Conservation (phyloP, 1,140 invertebrate genomes). For the Bursaphelenchus mucronatus region DNA sequence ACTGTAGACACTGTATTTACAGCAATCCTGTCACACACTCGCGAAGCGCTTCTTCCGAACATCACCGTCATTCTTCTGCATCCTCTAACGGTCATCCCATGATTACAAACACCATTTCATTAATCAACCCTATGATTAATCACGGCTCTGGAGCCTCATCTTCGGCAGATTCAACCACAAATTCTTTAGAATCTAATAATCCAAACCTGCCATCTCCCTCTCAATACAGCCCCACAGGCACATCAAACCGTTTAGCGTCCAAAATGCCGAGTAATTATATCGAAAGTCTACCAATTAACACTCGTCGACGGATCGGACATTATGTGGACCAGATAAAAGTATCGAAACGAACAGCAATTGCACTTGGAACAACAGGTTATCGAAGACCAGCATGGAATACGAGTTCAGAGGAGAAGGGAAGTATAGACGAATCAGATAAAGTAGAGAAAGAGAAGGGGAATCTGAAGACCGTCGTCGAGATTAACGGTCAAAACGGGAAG, state of each 20-base stretch:
- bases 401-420: conserved; percentile 7
- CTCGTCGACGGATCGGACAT: conserved; percentile 7
- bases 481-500: neutral
- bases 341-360: conserved; percentile 13
- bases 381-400: conserved; percentile 16
- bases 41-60: too few relatives aligned
- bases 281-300: conserved; percentile 7
- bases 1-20: neutral
- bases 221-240: neutral
- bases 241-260: neutral
- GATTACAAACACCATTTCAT: conserved; percentile 8
- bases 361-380: conserved; percentile 15
- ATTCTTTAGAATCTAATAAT: neutral
- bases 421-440: neutral
- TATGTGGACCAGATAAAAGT: conserved; percentile 20
- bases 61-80: too few relatives aligned
- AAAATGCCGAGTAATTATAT: conserved; percentile 20
- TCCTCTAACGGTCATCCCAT: neutral
- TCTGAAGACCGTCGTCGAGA: conserved; percentile 10
- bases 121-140: conserved; percentile 13
- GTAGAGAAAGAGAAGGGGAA: neutral
- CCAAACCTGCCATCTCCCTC: neutral
- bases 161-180: conserved; percentile 18
- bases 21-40: too few relatives aligned
- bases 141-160: conserved; percentile 17